A percentile compares a stretch with the other conserved stretches of the same genome.
These are phyloP conservation scores for Fistularia tabacaria DNA, from an alignment of 2,797 vertebrate species.

Conservation along the genomic window DNA sequence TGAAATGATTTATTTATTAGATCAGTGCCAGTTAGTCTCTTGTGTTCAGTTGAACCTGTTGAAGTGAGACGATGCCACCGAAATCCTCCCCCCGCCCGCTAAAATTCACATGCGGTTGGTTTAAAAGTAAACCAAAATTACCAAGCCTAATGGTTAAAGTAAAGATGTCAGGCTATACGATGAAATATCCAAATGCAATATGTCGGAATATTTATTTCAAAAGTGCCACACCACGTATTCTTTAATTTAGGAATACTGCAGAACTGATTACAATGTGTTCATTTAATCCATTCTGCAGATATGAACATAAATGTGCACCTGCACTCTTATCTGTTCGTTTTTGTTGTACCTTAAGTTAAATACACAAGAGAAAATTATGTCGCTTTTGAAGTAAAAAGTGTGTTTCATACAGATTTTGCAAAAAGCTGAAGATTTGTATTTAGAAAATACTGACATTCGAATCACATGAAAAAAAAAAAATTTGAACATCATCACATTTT, in stretches of 20 bases:
- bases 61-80: conserved; percentile 47
- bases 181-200: conserved; percentile 17
- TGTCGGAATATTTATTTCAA: not conserved
- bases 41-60: conserved; percentile 58
- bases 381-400: too few species aligned
- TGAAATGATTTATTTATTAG: conserved; percentile 23
- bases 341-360: not conserved
- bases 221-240: conserved; percentile 6
- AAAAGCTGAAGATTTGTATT: too few species aligned
- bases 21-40: conserved; percentile 20
- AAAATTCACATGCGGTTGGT: conserved; percentile 41
- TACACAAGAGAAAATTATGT: too few species aligned
- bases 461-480: too few species aligned
- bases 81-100: conserved; percentile 51
- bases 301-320: conserved; percentile 9
- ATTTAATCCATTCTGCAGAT: conserved; percentile 15
- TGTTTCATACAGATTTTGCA: too few species aligned
- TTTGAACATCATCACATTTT: too few species aligned
- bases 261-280: too few species aligned
- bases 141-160: conserved; percentile 18
- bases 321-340: not conserved
- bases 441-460: too few species aligned
- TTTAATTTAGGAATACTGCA: conserved; percentile 34
- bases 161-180: not conserved
- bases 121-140: conserved; percentile 20